phyloP scores from a whole-genome alignment of 2,797 vertebrate genomes.

The Ptychobarbus kaznakovi region DNA sequence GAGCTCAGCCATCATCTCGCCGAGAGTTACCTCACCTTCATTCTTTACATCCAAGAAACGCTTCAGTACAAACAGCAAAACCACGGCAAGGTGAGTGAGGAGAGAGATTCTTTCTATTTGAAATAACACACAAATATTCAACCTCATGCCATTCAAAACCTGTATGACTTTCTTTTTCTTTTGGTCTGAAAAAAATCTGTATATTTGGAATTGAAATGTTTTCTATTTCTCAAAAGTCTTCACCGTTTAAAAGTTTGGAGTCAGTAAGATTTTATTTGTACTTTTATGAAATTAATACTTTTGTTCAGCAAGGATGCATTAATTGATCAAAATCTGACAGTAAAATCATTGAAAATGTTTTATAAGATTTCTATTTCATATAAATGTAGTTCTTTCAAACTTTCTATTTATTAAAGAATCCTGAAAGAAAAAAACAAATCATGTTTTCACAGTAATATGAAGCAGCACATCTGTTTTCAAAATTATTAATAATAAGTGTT shows the following conservation, averaged over 20 bases:
- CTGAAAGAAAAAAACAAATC: neutral
- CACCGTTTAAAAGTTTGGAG: neutral
- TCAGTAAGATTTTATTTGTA: neutral
- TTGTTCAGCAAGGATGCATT: neutral
- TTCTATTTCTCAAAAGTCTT: neutral
- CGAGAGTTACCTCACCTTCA: constrained; percentile 94
- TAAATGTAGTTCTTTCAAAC: neutral
- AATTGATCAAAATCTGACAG: neutral
- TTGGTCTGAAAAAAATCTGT: no score
- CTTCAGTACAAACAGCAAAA: constrained; percentile 94
- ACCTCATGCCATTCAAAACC: neutral
- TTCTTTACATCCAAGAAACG: constrained; percentile 91
- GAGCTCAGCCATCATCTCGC: constrained; percentile 96
- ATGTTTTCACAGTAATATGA: neutral
- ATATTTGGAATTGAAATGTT: neutral
- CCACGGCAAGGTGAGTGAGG: constrained; percentile 91
- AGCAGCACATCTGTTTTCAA: neutral
- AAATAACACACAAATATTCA: neutral
- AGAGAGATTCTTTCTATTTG: neutral
- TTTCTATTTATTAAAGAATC: neutral
- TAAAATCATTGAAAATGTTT: neutral
- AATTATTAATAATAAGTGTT: no score
- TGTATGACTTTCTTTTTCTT: neutral
- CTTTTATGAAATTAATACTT: neutral
- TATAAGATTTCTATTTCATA: neutral